A percentile compares a stretch with the other conserved stretches of the same genome.
Conservation (phyloP, 1,140 invertebrate species). For the Drosophila pruinosa region DNA sequence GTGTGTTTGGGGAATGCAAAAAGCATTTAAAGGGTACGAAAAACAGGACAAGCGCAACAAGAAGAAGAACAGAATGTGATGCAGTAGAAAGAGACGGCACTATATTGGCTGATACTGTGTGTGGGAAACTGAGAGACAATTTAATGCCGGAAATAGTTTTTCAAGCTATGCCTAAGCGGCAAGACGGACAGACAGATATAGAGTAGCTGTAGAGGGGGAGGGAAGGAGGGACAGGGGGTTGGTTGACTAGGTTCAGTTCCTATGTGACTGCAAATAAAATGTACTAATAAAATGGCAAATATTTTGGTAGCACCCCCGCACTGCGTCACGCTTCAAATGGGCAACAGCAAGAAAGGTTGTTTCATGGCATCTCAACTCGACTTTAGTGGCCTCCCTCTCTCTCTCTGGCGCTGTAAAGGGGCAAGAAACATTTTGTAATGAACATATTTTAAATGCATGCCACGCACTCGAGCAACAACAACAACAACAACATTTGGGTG, state of each 20-base stretch:
- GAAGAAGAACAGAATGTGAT: neutral
- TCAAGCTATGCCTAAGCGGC: conserved; percentile 24
- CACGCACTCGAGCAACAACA: conserved; percentile 46
- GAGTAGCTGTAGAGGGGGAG: neutral
- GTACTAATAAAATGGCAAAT: conserved; percentile 68
- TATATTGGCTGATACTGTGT: neutral
- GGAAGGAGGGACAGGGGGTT: neutral
- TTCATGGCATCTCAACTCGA: neutral
- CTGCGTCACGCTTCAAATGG: neutral
- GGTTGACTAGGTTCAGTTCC: neutral
- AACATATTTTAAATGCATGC: conserved; percentile 72
- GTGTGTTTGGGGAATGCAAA: conserved; percentile 32
- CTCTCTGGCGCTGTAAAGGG: too few species aligned
- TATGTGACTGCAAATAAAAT: conserved; percentile 57
- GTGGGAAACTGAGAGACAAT: conserved; percentile 31
- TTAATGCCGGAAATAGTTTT: conserved; percentile 70
- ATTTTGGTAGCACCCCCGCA: neutral
- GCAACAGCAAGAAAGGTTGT: conserved; percentile 9
- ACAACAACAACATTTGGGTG: conserved; percentile 34
- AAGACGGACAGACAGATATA: neutral
- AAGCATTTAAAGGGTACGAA: conserved; percentile 25
- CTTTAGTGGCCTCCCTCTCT: too few species aligned
- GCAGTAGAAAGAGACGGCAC: neutral
- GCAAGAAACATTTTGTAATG: conserved; percentile 61
- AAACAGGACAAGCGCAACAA: neutral